These are phyloP conservation scores for Micrasema minimum DNA, from an alignment of 1,140 invertebrate genomes.

Conservation along the genomic window DNA sequence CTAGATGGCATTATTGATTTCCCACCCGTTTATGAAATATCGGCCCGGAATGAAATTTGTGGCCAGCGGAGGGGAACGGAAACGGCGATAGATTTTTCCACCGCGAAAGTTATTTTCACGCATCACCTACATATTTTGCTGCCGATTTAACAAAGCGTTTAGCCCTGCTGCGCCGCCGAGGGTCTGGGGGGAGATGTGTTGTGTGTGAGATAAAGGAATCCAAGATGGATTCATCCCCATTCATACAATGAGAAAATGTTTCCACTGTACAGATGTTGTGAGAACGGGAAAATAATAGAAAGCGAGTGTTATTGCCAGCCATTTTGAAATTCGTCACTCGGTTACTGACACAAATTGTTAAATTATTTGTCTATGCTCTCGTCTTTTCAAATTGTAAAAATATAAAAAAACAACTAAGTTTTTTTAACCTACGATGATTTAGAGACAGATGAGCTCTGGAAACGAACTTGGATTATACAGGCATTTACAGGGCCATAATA, in stretches of 20 bases:
- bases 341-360: background rate
- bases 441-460: background rate
- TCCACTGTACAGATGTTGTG: slow-evolving; percentile 26
- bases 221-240: slow-evolving; percentile 11
- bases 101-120: slow-evolving; percentile 51
- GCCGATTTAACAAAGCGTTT: slow-evolving; percentile 49
- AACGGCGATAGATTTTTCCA: slow-evolving; percentile 41
- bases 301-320: slow-evolving; percentile 18
- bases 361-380: background rate
- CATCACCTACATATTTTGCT: slow-evolving; percentile 44
- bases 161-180: slow-evolving; percentile 38
- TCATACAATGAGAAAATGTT: slow-evolving; percentile 34
- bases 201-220: slow-evolving; percentile 25
- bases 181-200: slow-evolving; percentile 38
- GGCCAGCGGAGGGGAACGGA: slow-evolving; percentile 42
- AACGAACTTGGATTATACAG: background rate
- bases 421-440: background rate
- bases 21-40: slow-evolving; percentile 46
- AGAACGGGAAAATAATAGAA: slow-evolving; percentile 9
- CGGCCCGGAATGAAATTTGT: slow-evolving; percentile 48
- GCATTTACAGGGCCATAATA: background rate
- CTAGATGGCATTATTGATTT: slow-evolving; percentile 45
- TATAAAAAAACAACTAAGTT: background rate
- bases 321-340: slow-evolving; percentile 19
- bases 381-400: background rate